These are phyloP conservation scores for Acleris cristana DNA, from an alignment of 2,888 invertebrate species.

Conservation along the genomic window DNA sequence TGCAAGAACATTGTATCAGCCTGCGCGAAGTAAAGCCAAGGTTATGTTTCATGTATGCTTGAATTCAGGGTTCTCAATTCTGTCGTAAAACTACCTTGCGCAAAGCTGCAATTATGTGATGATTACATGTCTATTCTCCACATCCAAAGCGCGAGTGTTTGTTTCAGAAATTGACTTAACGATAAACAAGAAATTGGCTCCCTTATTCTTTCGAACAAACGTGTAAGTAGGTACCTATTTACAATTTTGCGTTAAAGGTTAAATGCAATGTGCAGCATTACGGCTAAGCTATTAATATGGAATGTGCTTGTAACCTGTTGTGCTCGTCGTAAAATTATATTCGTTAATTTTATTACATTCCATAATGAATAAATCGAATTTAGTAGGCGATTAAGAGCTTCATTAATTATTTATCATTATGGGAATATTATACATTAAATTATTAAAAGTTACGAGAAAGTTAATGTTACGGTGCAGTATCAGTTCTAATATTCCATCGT, in stretches of 20 bases:
- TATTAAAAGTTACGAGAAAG: constrained; percentile 13
- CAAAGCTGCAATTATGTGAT: too few species aligned
- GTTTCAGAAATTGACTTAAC: too few species aligned
- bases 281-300: constrained; percentile 12
- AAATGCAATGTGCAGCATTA: constrained; percentile 21
- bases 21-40: too few species aligned
- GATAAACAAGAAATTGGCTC: neutral
- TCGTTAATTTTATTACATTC: neutral
- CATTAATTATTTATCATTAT: neutral
- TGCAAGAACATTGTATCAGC: too few species aligned
- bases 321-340: neutral
- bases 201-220: neutral
- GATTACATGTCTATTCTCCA: too few species aligned
- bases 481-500: neutral
- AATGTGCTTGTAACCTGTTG: neutral
- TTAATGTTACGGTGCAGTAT: constrained; percentile 5
- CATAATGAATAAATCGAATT: neutral
- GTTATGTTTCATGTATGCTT: too few species aligned
- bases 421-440: neutral
- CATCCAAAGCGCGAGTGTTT: too few species aligned
- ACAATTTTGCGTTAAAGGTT: constrained; percentile 16
- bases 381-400: neutral
- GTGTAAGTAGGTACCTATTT: neutral
- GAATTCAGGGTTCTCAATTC: too few species aligned
- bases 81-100: too few species aligned